Conservation (phyloP, 2,797 vertebrate genomes). For the Myoxocephalus aenaeus region DNA sequence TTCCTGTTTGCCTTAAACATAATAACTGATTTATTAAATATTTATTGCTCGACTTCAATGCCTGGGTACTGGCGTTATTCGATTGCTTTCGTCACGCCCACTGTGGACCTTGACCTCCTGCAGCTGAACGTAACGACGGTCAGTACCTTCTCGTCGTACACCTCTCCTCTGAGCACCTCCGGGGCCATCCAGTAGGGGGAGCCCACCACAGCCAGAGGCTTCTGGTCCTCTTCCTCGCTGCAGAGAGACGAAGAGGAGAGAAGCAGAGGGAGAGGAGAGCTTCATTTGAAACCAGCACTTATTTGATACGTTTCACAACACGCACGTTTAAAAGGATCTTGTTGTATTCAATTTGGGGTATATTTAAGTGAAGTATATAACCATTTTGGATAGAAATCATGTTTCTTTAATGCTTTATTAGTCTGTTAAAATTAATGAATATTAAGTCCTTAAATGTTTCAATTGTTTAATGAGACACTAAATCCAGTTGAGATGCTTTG, state of each 20-base stretch:
- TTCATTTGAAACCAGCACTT: too few species aligned
- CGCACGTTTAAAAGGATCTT: neutral
- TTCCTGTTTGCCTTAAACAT: neutral
- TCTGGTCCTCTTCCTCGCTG: conserved; percentile 88
- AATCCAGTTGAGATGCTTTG: neutral
- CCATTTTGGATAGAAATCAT: neutral
- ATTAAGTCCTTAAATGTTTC: neutral
- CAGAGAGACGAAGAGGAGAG: conserved; percentile 1
- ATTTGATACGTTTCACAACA: neutral
- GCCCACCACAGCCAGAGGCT: conserved; percentile 91
- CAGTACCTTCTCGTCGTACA: conserved; percentile 95
- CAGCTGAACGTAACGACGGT: conserved; percentile 6
- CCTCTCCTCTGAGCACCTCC: conserved; percentile 92
- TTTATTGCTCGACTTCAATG: conserved; percentile 38
- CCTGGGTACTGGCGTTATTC: conserved; percentile 13
- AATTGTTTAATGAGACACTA: neutral
- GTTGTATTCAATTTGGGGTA: neutral
- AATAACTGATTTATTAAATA: conserved; percentile 47
- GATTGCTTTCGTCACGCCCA: conserved; percentile 40
- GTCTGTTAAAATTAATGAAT: neutral
- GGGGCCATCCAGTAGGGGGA: conserved; percentile 99
- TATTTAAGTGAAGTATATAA: neutral
- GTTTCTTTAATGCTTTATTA: neutral
- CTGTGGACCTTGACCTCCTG: conserved; percentile 51
- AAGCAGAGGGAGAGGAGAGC: neutral